Conservation (phyloP, 2,888 invertebrate genomes). For the Microplitis deprimator region DNA sequence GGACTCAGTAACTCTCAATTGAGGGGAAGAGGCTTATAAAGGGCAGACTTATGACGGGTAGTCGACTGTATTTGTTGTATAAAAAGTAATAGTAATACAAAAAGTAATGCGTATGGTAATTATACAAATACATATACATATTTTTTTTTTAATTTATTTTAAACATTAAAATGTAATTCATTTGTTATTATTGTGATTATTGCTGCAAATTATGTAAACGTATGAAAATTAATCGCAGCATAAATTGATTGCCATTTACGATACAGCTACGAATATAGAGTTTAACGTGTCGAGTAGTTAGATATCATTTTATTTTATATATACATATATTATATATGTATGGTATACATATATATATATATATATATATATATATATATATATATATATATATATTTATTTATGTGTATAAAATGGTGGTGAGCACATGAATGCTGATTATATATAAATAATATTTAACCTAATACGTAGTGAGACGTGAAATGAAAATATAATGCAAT, state of each 20-base stretch:
- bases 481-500: slow-evolving; percentile 3
- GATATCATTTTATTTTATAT: slow-evolving; percentile 34
- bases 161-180: slow-evolving; percentile 23
- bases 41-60: too few relatives aligned
- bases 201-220: slow-evolving; percentile 24
- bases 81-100: slow-evolving; percentile 18
- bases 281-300: slow-evolving; percentile 47
- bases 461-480: slow-evolving; percentile 12
- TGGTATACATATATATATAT: slow-evolving; percentile 33
- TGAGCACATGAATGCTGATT: slow-evolving; percentile 45
- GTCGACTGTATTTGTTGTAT: not conserved
- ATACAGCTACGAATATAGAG: slow-evolving; percentile 30
- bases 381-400: slow-evolving; percentile 32
- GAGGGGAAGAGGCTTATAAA: too few relatives aligned
- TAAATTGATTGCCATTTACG: slow-evolving; percentile 32
- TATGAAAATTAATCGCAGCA: slow-evolving; percentile 31
- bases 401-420: slow-evolving; percentile 46
- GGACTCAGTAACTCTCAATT: too few relatives aligned
- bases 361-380: slow-evolving; percentile 37
- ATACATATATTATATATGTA: slow-evolving; percentile 33
- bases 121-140: slow-evolving; percentile 42
- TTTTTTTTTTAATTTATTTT: slow-evolving; percentile 24
- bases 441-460: slow-evolving; percentile 24
- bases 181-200: slow-evolving; percentile 31
- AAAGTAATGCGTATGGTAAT: slow-evolving; percentile 40